Percentiles rank a stretch among this genome's conserved stretches.
These are phyloP conservation scores for Phyllopteryx taeniolatus DNA, from an alignment of 2,113 vertebrate species.

Conservation along the genomic window DNA sequence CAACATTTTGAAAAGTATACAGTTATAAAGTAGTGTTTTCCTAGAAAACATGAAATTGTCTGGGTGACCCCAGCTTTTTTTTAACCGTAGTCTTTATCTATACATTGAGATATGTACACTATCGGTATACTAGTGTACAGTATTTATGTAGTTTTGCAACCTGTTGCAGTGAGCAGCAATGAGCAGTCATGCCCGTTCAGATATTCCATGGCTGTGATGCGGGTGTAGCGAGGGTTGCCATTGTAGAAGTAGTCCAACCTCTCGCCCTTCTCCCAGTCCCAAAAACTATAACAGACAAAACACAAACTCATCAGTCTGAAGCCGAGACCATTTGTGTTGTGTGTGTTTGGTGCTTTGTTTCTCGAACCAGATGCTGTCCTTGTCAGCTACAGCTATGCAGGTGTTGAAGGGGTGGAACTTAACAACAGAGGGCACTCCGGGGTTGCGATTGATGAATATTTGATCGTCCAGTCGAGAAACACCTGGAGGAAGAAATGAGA, in stretches of 20 bases:
- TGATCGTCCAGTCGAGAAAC: constrained; percentile 92
- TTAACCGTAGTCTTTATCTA: neutral
- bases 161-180: constrained; percentile 65
- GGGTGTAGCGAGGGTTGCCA: constrained; percentile 92
- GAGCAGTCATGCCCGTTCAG: constrained; percentile 82
- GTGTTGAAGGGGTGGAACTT: constrained; percentile 97
- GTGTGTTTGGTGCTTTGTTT: neutral
- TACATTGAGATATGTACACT: neutral
- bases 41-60: too few species aligned
- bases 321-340: neutral
- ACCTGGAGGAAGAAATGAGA: constrained; percentile 66
- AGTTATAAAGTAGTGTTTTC: too few species aligned
- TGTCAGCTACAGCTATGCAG: constrained; percentile 93
- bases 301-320: constrained; percentile 1
- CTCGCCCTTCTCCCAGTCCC: constrained; percentile 98
- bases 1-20: too few species aligned
- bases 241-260: constrained; percentile 98
- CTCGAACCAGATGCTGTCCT: constrained; percentile 93
- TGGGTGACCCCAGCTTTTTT: too few species aligned
- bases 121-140: neutral
- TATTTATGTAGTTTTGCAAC: constrained; percentile 15
- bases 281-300: constrained; percentile 76
- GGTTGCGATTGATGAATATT: constrained; percentile 98
- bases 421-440: constrained; percentile 91
- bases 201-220: constrained; percentile 97